Conservation (phyloP, 2,888 invertebrate species). For the Pyrrhosoma nymphula region DNA sequence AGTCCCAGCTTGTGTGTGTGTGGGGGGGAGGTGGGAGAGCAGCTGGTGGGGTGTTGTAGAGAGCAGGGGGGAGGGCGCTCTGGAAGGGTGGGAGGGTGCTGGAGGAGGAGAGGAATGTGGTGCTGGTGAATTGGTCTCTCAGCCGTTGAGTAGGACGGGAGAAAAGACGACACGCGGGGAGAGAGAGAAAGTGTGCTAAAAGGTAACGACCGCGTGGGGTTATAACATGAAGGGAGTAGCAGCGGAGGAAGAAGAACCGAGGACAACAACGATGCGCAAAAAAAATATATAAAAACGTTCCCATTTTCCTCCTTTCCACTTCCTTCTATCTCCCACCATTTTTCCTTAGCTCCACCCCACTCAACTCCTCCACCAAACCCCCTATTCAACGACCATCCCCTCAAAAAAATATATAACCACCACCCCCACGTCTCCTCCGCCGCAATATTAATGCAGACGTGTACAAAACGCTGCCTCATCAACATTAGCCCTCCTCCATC, state of each 20-base stretch:
- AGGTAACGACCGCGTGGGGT: neutral
- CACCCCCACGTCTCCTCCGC: neutral
- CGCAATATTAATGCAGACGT: constrained; percentile 58
- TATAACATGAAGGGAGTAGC: neutral
- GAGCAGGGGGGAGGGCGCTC: neutral
- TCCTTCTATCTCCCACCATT: neutral
- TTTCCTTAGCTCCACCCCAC: neutral
- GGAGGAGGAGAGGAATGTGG: neutral
- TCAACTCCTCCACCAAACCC: neutral
- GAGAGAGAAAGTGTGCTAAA: constrained; percentile 33
- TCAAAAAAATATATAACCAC: neutral
- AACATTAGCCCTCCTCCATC: constrained; percentile 47
- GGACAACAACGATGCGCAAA: constrained; percentile 21
- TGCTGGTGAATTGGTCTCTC: neutral
- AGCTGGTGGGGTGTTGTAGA: neutral
- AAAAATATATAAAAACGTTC: constrained; percentile 1
- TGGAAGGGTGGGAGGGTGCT: neutral
- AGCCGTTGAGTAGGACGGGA: neutral
- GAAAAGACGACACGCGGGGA: neutral
- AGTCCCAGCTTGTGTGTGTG: neutral
- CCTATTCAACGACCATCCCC: neutral
- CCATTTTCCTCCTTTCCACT: neutral
- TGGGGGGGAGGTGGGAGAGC: neutral
- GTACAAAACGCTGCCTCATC: constrained; percentile 46
- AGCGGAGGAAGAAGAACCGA: neutral